Conservation (phyloP, 2,797 vertebrate genomes). For the Myripristis jacobus region DNA sequence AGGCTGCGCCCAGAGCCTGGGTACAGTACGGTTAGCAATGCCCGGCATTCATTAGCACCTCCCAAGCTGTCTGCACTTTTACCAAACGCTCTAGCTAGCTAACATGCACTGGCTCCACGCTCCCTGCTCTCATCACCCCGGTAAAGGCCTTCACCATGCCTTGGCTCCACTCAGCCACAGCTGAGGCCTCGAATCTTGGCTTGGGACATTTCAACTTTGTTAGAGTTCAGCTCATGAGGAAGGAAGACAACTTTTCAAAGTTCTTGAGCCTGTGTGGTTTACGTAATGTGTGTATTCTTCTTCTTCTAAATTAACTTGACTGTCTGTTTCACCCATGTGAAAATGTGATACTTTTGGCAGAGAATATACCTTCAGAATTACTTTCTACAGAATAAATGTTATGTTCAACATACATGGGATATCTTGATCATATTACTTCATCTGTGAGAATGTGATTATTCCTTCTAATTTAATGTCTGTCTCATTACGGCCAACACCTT, state of each 20-base stretch:
- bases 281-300: slow-evolving; percentile 1
- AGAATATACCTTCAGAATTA: background rate
- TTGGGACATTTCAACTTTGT: slow-evolving; percentile 79
- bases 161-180: slow-evolving; percentile 79
- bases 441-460: too few species aligned
- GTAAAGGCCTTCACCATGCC: slow-evolving; percentile 79
- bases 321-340: slow-evolving; percentile 2
- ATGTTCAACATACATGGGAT: background rate
- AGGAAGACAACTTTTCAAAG: slow-evolving; percentile 59
- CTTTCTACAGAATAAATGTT: background rate
- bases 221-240: slow-evolving; percentile 71
- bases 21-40: slow-evolving; percentile 83
- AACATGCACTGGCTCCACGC: slow-evolving; percentile 80
- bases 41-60: slow-evolving; percentile 87
- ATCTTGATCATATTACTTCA: too few species aligned
- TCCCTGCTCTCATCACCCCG: slow-evolving; percentile 82
- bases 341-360: background rate
- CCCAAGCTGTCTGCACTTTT: slow-evolving; percentile 86
- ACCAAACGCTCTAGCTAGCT: slow-evolving; percentile 83
- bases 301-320: slow-evolving; percentile 3
- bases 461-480: background rate
- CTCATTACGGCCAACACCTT: too few species aligned
- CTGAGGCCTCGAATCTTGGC: slow-evolving; percentile 83
- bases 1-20: slow-evolving; percentile 83
- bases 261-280: slow-evolving; percentile 59